Percentiles rank a stretch among this genome's conserved stretches.
Conservation (phyloP, 2,888 invertebrate species). For the Polia nebulosa region DNA sequence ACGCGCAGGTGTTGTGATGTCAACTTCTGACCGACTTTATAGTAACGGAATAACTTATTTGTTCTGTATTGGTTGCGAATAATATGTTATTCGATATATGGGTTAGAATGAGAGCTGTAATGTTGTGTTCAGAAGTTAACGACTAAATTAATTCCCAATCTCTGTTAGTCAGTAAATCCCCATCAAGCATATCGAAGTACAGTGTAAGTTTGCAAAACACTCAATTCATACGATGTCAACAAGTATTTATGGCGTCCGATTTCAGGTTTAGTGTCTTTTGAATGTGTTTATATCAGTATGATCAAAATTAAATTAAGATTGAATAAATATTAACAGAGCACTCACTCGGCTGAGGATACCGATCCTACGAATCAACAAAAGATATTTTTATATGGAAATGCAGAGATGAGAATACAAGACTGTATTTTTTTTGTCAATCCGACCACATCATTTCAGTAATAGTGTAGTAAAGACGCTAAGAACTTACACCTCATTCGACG, state of each 20-base stretch:
- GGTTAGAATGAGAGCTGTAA: neutral
- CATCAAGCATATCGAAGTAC: too few relatives aligned
- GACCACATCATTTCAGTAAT: neutral
- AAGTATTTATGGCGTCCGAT: neutral
- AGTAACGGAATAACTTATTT: constrained; percentile 11
- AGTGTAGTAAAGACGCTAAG: neutral
- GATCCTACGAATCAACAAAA: constrained; percentile 6
- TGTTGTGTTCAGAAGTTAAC: neutral
- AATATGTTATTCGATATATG: neutral
- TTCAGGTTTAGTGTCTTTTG: neutral
- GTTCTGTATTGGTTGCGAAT: neutral
- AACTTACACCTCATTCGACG: neutral
- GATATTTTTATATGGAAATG: neutral
- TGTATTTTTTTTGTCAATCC: neutral
- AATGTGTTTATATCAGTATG: constrained; percentile 6
- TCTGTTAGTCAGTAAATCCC: too few relatives aligned
- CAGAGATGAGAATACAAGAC: neutral
- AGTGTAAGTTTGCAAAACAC: neutral
- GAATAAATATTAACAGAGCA: constrained; percentile 31
- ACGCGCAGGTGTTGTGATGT: constrained; percentile 52
- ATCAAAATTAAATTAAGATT: constrained; percentile 38
- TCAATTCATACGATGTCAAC: neutral
- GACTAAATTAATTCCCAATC: neutral
- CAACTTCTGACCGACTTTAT: constrained; percentile 31
- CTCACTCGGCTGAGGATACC: constrained; percentile 12